Percentiles rank a stretch among this genome's conserved stretches.
These are phyloP conservation scores for Pachycephus smyrnensis DNA, from an alignment of 2,888 invertebrate species.

Conservation along the genomic window DNA sequence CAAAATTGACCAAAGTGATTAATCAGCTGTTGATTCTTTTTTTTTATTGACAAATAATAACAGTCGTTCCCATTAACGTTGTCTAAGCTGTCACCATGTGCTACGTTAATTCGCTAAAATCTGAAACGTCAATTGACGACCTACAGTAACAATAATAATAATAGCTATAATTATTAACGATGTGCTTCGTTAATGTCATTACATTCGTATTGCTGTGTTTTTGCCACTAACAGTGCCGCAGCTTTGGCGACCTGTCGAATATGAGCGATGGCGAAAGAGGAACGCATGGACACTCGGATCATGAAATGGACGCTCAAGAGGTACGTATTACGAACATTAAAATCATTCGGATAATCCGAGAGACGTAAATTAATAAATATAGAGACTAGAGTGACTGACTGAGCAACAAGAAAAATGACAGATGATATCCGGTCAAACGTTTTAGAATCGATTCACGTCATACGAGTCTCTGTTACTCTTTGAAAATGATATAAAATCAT, in stretches of 20 bases:
- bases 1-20: background rate
- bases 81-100: background rate
- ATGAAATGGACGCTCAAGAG: slow-evolving; percentile 52
- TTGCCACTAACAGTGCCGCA: slow-evolving; percentile 70
- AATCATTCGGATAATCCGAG: background rate
- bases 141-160: background rate
- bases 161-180: background rate
- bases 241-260: slow-evolving; percentile 74
- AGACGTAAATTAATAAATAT: background rate
- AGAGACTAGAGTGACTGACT: no score
- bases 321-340: slow-evolving; percentile 45
- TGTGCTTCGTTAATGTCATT: background rate
- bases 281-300: slow-evolving; percentile 54
- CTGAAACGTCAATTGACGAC: background rate
- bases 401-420: no score
- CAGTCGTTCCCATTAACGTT: background rate
- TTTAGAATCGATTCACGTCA: no score
- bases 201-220: slow-evolving; percentile 42
- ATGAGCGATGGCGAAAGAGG: slow-evolving; percentile 66
- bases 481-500: no score
- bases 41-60: background rate
- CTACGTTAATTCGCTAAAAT: background rate
- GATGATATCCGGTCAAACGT: no score
- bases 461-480: no score
- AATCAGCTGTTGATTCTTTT: background rate